Evolutionary conservation across 1,140 invertebrate genomes (phyloP).

Genomic region (Drosophila melanogaster): DNA sequence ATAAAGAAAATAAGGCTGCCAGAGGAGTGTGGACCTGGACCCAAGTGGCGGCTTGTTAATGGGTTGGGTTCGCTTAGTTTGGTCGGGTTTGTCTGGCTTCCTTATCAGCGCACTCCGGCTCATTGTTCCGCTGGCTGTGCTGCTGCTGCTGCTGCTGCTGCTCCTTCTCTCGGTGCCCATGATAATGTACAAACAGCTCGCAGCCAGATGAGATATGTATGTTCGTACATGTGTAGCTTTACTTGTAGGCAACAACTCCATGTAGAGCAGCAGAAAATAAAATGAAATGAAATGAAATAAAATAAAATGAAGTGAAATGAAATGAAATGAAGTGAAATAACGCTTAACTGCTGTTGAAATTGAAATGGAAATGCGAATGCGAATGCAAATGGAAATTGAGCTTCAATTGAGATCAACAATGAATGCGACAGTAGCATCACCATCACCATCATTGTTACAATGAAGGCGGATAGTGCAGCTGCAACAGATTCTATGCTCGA

Average conservation of each 20-base stretch:
- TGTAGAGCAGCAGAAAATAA: slow-evolving; percentile 24
- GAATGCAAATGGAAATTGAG: slow-evolving; percentile 48
- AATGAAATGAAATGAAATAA: neutral
- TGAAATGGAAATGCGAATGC: slow-evolving; percentile 20
- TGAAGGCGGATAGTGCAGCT: slow-evolving; percentile 6
- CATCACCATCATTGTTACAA: neutral
- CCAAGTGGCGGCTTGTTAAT: slow-evolving; percentile 11
- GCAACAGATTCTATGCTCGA: slow-evolving; percentile 29
- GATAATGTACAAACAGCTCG: slow-evolving; percentile 25
- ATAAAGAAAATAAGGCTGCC: neutral
- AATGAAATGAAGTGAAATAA: slow-evolving; percentile 27
- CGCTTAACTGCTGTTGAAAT: slow-evolving; percentile 22
- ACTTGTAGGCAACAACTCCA: slow-evolving; percentile 9
- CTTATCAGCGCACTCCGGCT: slow-evolving; percentile 35
- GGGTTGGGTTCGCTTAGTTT: slow-evolving; percentile 17
- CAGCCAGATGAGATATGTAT: slow-evolving; percentile 14
- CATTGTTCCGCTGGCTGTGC: slow-evolving; percentile 21
- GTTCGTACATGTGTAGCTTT: neutral
- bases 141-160: neutral
- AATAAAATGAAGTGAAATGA: slow-evolving; percentile 25
- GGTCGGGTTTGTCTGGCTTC: slow-evolving; percentile 29
- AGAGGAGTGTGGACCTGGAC: neutral
- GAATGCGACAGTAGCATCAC: slow-evolving; percentile 22
- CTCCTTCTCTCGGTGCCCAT: no score
- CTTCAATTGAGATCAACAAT: slow-evolving; percentile 67